These are phyloP conservation scores for Crossaster papposus DNA, from an alignment of 53 echinoderm and acorn worm genomes.

Conservation along the genomic window DNA sequence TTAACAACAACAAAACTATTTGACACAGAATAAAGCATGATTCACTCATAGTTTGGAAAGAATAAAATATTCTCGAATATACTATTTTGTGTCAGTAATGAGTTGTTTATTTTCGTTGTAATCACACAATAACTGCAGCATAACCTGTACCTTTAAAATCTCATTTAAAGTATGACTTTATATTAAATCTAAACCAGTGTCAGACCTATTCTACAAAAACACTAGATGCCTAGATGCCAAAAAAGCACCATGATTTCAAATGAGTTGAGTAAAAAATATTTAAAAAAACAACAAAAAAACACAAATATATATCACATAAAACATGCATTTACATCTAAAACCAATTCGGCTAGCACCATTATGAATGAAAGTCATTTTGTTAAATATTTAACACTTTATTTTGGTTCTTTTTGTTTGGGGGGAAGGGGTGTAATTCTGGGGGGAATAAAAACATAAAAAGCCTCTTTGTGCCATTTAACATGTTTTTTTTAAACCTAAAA, in stretches of 20 bases:
- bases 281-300: not conserved
- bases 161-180: not conserved
- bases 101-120: not conserved
- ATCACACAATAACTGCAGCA: slow-evolving; percentile 48
- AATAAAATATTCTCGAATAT: too few relatives aligned
- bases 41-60: too few relatives aligned
- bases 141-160: slow-evolving; percentile 14
- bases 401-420: not conserved
- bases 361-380: slow-evolving; percentile 51
- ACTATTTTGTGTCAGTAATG: too few relatives aligned
- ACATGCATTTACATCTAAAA: slow-evolving; percentile 61
- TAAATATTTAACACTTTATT: not conserved
- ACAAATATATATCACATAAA: slow-evolving; percentile 58
- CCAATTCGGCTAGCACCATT: slow-evolving; percentile 52
- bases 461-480: not conserved
- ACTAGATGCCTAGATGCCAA: not conserved
- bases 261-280: slow-evolving; percentile 2
- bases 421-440: too few relatives aligned
- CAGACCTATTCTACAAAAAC: not conserved
- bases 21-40: too few relatives aligned
- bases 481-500: not conserved
- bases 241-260: slow-evolving; percentile 47
- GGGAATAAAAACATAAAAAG: not conserved
- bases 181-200: not conserved
- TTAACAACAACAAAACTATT: too few relatives aligned